Base-by-base conservation (phyloP, 2,797 vertebrate genomes). In the Phalloptychus januarius region DNA sequence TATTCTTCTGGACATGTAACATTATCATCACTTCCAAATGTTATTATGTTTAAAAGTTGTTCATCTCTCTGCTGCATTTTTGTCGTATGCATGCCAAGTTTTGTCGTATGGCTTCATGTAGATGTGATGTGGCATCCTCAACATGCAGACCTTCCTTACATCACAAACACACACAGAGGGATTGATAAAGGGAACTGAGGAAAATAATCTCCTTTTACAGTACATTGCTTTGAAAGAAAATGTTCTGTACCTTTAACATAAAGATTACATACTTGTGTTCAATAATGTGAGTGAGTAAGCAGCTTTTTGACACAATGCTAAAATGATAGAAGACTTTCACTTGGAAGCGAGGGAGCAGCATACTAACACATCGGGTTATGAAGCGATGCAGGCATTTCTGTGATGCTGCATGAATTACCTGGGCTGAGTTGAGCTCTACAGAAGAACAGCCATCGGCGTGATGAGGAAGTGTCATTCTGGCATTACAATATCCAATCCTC, bases 51-150 rank as follows among this genome's bases (percentile, higher is more conserved):
- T 75, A 52, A 76, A 58, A 11, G 44, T 40, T 48, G 5, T 38
- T 72, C 20, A 81, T 71, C 69, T 46, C 72, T 80, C 72, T 50
- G 54, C 31, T 16, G n/a, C 25, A 8, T 56, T 45, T 50, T 6
- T n/a, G n/a, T n/a, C n/a, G n/a, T n/a, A n/a, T n/a, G n/a, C n/a
- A n/a, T 42, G 36, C 5, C 20, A 23, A 77, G 28, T 63, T 79
- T 74, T 75, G 10, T 78, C 33, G 71, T 76, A 28, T 42, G 33
- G 25, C 54, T 75, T 74, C 45, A 61, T 72, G 63, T n/a, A 28
- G 46, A 42, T 54, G 52, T 54, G 52, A 75, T 71, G 45, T 73
- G 72, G 40, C 72, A 72, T 79, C 69, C 77, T 77, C 38, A 75
- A 20, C 63, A 77, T 16, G 52, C 31, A 71, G 20, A 48, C 67